Evolutionary conservation across 2,113 vertebrate species (phyloP), one percentile per base, ranked within the genome.

Genomic region (Sylvietta virens): DNA sequence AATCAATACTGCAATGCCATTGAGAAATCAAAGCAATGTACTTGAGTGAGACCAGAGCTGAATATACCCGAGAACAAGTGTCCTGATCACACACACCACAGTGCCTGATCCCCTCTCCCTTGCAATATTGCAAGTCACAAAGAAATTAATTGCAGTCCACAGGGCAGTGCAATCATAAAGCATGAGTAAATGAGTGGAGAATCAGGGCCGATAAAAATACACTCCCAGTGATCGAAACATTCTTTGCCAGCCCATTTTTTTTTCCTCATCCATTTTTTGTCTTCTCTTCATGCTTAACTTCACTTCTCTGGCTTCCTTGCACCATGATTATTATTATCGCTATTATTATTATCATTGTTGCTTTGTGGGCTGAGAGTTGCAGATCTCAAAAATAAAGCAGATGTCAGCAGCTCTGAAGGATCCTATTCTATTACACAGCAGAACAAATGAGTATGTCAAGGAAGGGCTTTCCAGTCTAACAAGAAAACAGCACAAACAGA

Each of bases 381-480:
- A 76, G 96, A 96, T 96, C 97, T 97, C 96, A 85, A 89, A 96
- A 97, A 97, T 93, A 96, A 97, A 97, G 96, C 97, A 98, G 98
- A 98, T 98, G 97, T 98, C 92, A 96, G 96, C 97, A 95, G 97
- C 97, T 92, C 96, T 8, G 22, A 97, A 97, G 96, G 95, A 97
- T 97, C 96, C 93, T 96, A 84, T 97, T 97, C 97, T 97, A 93
- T 97, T 97, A 97, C 96, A 95, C 83, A 79, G 96, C 92, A 97
- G 96, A 98, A 98, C 97, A 98, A 98, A 98, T 97, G 97, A 98
- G 97, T 95, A 97, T 98, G 97, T 98, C 98, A 98, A 91, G 94
- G 95, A 97, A 97, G 87, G 72, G 45, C 97, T 97, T 95, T 92
- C 95, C 96, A 96, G 94, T 96, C 92, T 97, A 97, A 97, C 97